A percentile compares a stretch with the other conserved stretches of the same genome.
phyloP scores from a whole-genome alignment of 2,113 vertebrate species.

The Muntiacus muntjak region DNA sequence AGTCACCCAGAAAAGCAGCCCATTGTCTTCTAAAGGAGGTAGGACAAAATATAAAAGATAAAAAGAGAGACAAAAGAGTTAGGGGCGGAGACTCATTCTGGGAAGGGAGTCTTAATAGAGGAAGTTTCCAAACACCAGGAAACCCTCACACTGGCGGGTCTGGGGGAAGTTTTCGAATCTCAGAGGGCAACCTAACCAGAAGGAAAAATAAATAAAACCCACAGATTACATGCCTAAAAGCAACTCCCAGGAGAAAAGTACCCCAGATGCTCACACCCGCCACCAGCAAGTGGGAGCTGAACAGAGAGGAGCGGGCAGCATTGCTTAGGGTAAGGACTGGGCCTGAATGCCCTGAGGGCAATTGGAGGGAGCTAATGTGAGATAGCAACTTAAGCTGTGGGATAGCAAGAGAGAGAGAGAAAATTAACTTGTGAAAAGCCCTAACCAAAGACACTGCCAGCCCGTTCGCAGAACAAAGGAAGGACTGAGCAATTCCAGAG shows the following conservation, averaged over 20 bases:
- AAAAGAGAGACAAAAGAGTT: neutral
- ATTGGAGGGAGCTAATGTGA: neutral
- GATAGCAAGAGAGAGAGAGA: neutral
- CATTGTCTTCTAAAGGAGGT: neutral
- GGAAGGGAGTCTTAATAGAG: neutral
- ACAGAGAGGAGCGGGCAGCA: accelerated
- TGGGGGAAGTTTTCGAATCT: neutral
- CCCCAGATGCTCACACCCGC: neutral
- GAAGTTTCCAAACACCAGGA: neutral
- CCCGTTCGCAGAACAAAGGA: neutral
- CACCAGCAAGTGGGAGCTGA: neutral
- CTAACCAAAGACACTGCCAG: neutral
- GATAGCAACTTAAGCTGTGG: neutral
- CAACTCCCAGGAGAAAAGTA: neutral
- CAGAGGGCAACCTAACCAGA: neutral
- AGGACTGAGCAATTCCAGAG: neutral
- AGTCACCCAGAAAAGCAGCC: neutral
- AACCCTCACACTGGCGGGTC: too few relatives aligned
- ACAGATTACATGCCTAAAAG: neutral
- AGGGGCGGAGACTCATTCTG: neutral
- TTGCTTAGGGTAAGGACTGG: neutral
- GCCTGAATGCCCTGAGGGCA: neutral
- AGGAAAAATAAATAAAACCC: neutral
- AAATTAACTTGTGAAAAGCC: accelerated
- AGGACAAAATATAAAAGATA: neutral